Base-by-base conservation (phyloP, 2,797 vertebrate genomes). In the Agapornis canus region DNA sequence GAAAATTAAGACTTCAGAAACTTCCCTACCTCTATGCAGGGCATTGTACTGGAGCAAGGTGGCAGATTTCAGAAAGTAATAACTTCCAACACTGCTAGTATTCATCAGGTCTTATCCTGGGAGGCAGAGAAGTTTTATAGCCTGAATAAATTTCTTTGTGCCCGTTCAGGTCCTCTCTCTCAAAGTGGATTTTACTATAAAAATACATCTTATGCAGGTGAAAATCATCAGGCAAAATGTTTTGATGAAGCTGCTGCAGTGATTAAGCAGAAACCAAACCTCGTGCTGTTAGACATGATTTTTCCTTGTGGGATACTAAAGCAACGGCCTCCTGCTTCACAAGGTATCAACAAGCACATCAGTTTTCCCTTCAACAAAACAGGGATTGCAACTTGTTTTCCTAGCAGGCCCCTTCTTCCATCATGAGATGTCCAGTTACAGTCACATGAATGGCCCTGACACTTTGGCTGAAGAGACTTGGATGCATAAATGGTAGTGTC, bases 361-460 rank as follows among this genome's bases (percentile, higher is more conserved):
- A 2, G 20, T n/a, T 68, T 81, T 77, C 35, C 25, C 5, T 69
- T 54, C 20, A 48, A 16, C 8, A 39, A 43, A 70, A 31, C 42
- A 75, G 20, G 37, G 23, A 27, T 27, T 13, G 12, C 25, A 51
- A 35, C 21, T 9, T 13, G 0, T 39, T 71, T 75, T 71, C 47
- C 47, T 40, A 35, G 19, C 27, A 52, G 27, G 25, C 29, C 5
- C 0, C 21, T 73, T 10, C 5, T 60, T 70, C 43, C 15, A 8
- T 31, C 21, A 1, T 12, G 8, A 25, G 0, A 0, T 25, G 43
- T 6, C 25, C 6, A 35, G 6, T 18, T 54, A 20, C 2, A 45
- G 21, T 7, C 31, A 20, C 27, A 26, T 49, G 39, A 37, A 47
- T 7, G 29, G 19, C 18, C 37, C 16, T 14, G 5, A 6, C 0